Conservation (phyloP, 2,797 vertebrate genomes). For the Anisognathus igniventris region DNA sequence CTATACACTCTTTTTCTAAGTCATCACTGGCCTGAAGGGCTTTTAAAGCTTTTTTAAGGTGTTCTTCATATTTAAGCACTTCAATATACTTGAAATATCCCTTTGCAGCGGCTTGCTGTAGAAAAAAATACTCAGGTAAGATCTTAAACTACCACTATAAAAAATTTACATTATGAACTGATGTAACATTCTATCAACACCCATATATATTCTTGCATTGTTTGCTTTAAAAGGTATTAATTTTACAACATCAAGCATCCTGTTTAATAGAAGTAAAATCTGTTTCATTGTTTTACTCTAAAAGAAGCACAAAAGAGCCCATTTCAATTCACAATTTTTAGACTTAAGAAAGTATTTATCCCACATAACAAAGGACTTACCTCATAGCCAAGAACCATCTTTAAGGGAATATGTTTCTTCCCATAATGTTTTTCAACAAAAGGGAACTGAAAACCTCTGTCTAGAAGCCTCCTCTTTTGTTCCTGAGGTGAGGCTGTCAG, state of each 20-base stretch:
- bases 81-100: constrained; percentile 83
- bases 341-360: not conserved
- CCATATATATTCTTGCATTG: not conserved
- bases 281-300: not conserved
- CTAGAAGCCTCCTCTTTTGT: not conserved
- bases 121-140: not conserved
- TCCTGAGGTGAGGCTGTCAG: not conserved
- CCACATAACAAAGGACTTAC: constrained; percentile 28
- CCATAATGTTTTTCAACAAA: constrained; percentile 71
- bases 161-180: not conserved
- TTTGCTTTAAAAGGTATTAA: not conserved
- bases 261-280: not conserved
- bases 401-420: constrained; percentile 62
- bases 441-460: constrained; percentile 69
- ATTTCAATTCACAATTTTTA: not conserved
- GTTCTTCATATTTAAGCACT: constrained; percentile 72
- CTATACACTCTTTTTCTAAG: constrained; percentile 64
- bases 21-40: constrained; percentile 68
- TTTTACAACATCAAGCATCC: not conserved
- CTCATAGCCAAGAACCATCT: constrained; percentile 70
- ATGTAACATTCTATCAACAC: accelerated
- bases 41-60: constrained; percentile 69
- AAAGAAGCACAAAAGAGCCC: not conserved
- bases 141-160: not conserved
- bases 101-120: constrained; percentile 77